Evolutionary conservation across 2,797 vertebrate species (phyloP).

Genomic region (Gymnocypris eckloni): DNA sequence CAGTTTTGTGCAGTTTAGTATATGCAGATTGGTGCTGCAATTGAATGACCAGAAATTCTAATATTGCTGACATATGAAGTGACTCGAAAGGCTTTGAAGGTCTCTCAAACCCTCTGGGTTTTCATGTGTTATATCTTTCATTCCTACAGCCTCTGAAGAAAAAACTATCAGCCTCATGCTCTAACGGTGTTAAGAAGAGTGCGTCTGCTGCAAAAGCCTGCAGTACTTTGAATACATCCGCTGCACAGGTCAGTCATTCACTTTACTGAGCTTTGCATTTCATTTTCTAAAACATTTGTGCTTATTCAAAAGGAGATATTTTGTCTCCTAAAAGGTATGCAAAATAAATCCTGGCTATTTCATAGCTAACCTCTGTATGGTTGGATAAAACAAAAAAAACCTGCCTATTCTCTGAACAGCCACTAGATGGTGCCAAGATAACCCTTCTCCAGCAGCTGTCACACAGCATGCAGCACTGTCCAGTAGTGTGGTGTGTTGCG

Average conservation of each 20-base stretch:
- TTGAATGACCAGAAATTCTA: neutral
- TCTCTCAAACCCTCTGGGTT: neutral
- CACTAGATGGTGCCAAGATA: constrained; percentile 84
- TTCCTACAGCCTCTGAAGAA: constrained; percentile 64
- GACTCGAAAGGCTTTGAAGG: neutral
- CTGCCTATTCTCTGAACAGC: constrained; percentile 45
- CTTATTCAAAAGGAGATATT: neutral
- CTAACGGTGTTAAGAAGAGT: constrained; percentile 68
- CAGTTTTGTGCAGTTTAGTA: neutral
- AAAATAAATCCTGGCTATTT: neutral
- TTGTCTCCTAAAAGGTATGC: constrained; percentile 5
- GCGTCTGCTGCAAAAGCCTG: constrained; percentile 52
- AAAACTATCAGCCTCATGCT: constrained; percentile 44
- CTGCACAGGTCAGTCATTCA: constrained; percentile 62
- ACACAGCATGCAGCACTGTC: constrained; percentile 40
- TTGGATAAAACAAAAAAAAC: neutral
- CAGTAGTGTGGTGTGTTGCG: constrained; percentile 59
- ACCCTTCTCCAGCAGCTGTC: constrained; percentile 55
- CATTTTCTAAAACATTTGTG: constrained; percentile 6
- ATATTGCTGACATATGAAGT: neutral
- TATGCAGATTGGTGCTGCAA: too few relatives aligned
- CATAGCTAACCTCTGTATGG: neutral
- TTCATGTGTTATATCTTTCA: neutral
- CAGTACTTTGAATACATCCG: constrained; percentile 45
- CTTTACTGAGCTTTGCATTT: constrained; percentile 26